Base-by-base conservation (phyloP, 2,797 vertebrate genomes). In the Chiloscyllium punctatum region DNA sequence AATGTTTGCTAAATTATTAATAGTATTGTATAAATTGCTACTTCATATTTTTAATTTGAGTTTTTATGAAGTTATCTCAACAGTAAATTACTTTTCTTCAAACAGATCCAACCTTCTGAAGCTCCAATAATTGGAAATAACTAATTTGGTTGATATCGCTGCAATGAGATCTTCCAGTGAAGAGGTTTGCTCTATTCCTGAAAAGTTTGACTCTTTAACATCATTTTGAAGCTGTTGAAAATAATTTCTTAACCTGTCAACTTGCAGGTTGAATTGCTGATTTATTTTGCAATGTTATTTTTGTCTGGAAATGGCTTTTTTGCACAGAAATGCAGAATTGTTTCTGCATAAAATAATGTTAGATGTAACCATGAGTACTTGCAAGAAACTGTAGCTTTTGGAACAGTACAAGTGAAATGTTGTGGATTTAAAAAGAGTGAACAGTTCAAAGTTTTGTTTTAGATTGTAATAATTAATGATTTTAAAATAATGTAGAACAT, bases 51-150 rank as follows among this genome's bases (percentile, higher is more conserved):
- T 13, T 71, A 6, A 94, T 72, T 30, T 94, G 6, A 13, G 42
- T 77, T 77, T 13, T 57, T 51, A 9, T 23, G n/a, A 51, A 53
- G 18, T 9, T 5, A 77, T 30, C 48, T 21, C 16, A 37, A 33
- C 57, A 37, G 53, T 13, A 66, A 68, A 23, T 71, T 69, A 16
- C 66, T 95, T 94, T 71, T 16, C 87, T 27, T 5, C 82, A 82
- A 90, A 68, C 53, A 90, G 82, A 77, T 53, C 94, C 2, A 96
- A 66, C 86, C 86, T 96, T 87, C 95, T 1, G 96, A 98, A 97
- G 98, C 98, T 95, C 96, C 98, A 30, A 96, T 97, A 96, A 97
- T 96, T 97, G 97, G 97, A 82, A 97, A 97, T 97, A 95, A 96
- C 57, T 11, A 42, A 96, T 96, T 96, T 51, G 91, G 6, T 69